These are phyloP conservation scores for Phalacrocorax carbo DNA, from an alignment of 2,113 vertebrate species.

Conservation along the genomic window DNA sequence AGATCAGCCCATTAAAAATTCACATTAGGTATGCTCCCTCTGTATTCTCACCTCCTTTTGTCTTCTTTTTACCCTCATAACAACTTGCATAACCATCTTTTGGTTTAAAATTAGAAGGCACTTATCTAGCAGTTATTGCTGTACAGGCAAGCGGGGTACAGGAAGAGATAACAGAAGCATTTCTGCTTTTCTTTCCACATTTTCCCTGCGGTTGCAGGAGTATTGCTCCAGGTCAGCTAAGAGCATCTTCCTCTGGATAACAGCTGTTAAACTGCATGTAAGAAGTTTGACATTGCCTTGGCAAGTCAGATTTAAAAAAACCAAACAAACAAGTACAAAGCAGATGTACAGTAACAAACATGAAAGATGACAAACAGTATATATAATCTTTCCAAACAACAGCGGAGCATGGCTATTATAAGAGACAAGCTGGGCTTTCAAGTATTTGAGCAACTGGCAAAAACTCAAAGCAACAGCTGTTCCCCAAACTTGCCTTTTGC, in stretches of 20 bases:
- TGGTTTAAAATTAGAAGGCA: neutral
- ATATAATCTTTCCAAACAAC: neutral
- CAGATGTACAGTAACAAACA: constrained; percentile 29
- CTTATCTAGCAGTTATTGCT: neutral
- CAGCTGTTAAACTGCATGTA: neutral
- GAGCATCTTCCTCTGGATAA: neutral
- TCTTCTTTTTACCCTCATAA: neutral
- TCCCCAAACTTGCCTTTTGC: neutral
- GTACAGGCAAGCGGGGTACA: neutral
- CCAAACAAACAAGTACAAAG: neutral
- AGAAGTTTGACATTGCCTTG: neutral
- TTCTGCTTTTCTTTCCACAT: neutral
- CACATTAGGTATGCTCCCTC: neutral
- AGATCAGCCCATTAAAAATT: neutral
- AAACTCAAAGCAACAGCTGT: neutral
- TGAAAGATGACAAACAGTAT: neutral
- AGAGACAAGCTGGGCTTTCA: neutral
- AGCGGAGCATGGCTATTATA: neutral
- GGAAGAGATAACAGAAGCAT: neutral
- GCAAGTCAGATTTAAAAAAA: neutral
- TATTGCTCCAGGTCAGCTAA: neutral
- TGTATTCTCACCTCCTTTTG: neutral
- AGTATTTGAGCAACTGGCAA: constrained; percentile 15
- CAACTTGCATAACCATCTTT: neutral
- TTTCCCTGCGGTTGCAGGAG: neutral